These are phyloP conservation scores for Cariama cristata DNA, from an alignment of 2,113 vertebrate genomes.

Conservation along the genomic window DNA sequence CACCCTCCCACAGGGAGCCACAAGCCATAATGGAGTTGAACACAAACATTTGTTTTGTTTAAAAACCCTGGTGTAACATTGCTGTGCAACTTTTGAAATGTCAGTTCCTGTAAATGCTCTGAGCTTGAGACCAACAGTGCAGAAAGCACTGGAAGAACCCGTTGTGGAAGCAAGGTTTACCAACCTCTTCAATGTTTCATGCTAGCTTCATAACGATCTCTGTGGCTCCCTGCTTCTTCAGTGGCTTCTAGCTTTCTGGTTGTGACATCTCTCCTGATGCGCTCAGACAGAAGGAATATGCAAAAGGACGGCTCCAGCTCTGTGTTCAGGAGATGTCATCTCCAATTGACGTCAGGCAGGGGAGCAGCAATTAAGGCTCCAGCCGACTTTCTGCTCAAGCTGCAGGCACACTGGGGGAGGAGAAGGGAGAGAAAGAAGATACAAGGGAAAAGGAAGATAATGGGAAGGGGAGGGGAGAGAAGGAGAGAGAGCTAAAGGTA, in stretches of 20 bases:
- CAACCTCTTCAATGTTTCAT: conserved; percentile 63
- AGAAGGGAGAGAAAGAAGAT: neutral
- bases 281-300: conserved; percentile 83
- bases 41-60: conserved; percentile 70
- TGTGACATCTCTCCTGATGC: conserved; percentile 78
- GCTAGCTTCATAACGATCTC: conserved; percentile 52
- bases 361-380: conserved; percentile 69
- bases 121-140: conserved; percentile 40
- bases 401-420: conserved; percentile 52
- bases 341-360: conserved; percentile 72
- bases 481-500: neutral
- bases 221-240: neutral
- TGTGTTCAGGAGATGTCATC: conserved; percentile 76
- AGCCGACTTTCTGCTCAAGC: conserved; percentile 27
- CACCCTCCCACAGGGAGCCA: conserved; percentile 43
- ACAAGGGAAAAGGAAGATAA: neutral
- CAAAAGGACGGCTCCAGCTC: conserved; percentile 76
- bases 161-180: conserved; percentile 52
- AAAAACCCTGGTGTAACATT: conserved; percentile 51
- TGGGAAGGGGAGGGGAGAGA: neutral
- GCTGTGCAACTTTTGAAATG: conserved; percentile 55
- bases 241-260: conserved; percentile 72
- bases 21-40: conserved; percentile 20
- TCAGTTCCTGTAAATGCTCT: conserved; percentile 68
- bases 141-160: conserved; percentile 72